These are phyloP conservation scores for Chaetogeoica ovagalla DNA, from an alignment of 2,888 invertebrate species.

Conservation along the genomic window DNA sequence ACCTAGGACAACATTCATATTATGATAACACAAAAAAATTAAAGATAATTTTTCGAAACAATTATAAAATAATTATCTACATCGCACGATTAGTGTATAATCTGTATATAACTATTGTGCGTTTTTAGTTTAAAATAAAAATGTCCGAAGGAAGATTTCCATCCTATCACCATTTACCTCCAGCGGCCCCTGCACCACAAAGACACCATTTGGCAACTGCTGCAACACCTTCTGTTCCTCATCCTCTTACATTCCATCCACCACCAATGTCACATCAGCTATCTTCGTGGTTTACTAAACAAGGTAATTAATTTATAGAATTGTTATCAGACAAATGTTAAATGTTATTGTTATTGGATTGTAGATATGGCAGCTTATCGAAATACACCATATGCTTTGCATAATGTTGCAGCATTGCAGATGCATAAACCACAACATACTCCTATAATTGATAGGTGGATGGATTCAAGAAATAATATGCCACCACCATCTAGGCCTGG, in stretches of 20 bases:
- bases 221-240: slow-evolving; percentile 51
- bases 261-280: slow-evolving; percentile 49
- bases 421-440: slow-evolving; percentile 46
- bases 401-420: slow-evolving; percentile 38
- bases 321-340: slow-evolving; percentile 2
- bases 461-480: slow-evolving; percentile 50
- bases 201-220: slow-evolving; percentile 53
- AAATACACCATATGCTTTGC: slow-evolving; percentile 43
- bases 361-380: slow-evolving; percentile 49
- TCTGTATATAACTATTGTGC: background rate
- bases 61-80: background rate
- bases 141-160: slow-evolving; percentile 54
- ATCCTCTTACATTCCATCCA: slow-evolving; percentile 52
- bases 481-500: slow-evolving; percentile 49
- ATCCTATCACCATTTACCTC: slow-evolving; percentile 53
- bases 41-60: slow-evolving; percentile 16
- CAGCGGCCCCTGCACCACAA: slow-evolving; percentile 50
- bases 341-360: slow-evolving; percentile 19
- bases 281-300: slow-evolving; percentile 54
- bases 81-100: background rate
- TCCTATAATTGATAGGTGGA: slow-evolving; percentile 50
- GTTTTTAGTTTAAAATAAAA: slow-evolving; percentile 17
- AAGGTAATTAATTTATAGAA: slow-evolving; percentile 49
- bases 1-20: slow-evolving; percentile 11
- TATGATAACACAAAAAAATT: slow-evolving; percentile 35